Evolutionary conservation across 2,888 invertebrate genomes (phyloP).

Genomic region (Serrognathus titanus): DNA sequence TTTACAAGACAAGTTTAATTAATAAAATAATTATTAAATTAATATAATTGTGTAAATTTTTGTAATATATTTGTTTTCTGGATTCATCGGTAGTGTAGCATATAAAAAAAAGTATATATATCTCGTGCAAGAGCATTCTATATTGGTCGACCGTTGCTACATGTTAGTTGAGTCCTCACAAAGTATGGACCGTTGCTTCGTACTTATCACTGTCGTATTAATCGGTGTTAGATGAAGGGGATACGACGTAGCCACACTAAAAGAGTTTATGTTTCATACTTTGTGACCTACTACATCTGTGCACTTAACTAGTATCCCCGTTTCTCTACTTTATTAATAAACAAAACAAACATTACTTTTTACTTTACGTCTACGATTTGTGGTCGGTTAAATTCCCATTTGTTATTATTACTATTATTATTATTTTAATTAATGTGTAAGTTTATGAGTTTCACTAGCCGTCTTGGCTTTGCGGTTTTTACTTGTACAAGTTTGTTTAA

Average conservation of each 20-base stretch:
- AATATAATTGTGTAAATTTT: constrained; percentile 52
- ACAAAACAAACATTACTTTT: not conserved
- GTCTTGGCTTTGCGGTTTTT: not conserved
- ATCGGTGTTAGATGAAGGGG: constrained; percentile 37
- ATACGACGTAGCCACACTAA: constrained; percentile 23
- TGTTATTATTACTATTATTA: constrained; percentile 4
- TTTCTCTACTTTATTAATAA: constrained; percentile 20
- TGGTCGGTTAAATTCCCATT: not conserved
- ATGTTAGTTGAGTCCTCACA: constrained; percentile 41
- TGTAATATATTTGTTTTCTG: constrained; percentile 48
- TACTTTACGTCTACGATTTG: not conserved
- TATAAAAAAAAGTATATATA: constrained; percentile 9
- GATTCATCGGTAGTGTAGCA: constrained; percentile 30
- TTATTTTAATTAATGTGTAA: not conserved
- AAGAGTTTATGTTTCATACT: constrained; percentile 41
- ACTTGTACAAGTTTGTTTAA: no score
- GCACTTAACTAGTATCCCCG: constrained; percentile 41
- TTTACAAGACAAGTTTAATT: constrained; percentile 46
- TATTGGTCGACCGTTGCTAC: constrained; percentile 25
- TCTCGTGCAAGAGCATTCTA: constrained; percentile 29
- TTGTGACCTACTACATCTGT: constrained; percentile 41
- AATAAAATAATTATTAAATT: constrained; percentile 46
- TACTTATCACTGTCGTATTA: constrained; percentile 26
- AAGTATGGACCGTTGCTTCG: constrained; percentile 40
- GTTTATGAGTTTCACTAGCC: not conserved